Conservation (phyloP, 2,888 invertebrate species). For the Calliopum simillimum region DNA sequence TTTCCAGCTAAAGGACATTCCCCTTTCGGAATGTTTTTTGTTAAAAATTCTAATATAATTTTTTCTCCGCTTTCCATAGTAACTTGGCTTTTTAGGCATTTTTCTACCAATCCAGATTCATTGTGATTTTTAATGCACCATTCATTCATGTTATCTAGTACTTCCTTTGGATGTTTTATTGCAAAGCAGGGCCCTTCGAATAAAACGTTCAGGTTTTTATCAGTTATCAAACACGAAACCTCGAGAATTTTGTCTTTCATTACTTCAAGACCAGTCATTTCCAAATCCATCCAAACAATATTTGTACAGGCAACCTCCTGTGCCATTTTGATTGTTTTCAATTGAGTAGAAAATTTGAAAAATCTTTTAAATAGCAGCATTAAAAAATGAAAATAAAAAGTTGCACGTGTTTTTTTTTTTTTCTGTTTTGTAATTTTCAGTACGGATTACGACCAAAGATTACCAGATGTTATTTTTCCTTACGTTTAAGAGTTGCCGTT, state of each 20-base stretch:
- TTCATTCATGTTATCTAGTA: slow-evolving; percentile 81
- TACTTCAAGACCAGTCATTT: slow-evolving; percentile 92
- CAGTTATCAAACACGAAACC: slow-evolving; percentile 90
- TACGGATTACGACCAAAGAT: too few relatives aligned
- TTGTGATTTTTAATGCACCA: slow-evolving; percentile 89
- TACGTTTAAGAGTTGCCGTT: too few relatives aligned
- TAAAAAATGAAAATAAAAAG: too few relatives aligned
- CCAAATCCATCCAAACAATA: slow-evolving; percentile 83
- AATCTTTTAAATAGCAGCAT: too few relatives aligned
- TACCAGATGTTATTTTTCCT: too few relatives aligned
- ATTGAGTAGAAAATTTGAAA: background rate
- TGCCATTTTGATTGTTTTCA: background rate
- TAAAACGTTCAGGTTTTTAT: slow-evolving; percentile 79
- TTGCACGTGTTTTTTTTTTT: too few relatives aligned
- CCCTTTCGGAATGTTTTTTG: slow-evolving; percentile 69
- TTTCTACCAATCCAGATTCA: slow-evolving; percentile 84
- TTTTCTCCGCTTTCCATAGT: slow-evolving; percentile 77
- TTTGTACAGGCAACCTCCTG: slow-evolving; percentile 32
- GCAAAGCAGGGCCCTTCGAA: slow-evolving; percentile 81
- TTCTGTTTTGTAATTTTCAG: too few relatives aligned
- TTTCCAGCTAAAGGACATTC: slow-evolving; percentile 88
- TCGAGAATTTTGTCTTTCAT: slow-evolving; percentile 86
- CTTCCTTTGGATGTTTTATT: slow-evolving; percentile 79
- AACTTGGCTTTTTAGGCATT: slow-evolving; percentile 76
- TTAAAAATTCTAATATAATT: slow-evolving; percentile 78